phyloP scores from a whole-genome alignment of 2,797 vertebrate genomes.

The Melanogrammus aeglefinus region DNA sequence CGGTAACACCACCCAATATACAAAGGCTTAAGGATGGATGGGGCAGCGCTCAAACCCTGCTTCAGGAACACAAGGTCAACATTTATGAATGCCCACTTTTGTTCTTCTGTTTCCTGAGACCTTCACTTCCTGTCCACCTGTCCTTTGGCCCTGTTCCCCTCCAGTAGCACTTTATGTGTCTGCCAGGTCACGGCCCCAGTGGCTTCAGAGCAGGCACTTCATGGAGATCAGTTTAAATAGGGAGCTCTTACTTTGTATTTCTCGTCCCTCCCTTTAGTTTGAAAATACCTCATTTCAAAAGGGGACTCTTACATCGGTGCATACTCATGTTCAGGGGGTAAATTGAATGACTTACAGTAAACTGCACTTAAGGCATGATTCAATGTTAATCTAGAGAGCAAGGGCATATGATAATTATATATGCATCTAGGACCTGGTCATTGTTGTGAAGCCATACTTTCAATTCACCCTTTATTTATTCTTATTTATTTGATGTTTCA shows the following conservation, averaged over 20 bases:
- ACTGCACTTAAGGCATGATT: neutral
- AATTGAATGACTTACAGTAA: neutral
- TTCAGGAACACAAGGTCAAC: conserved; percentile 49
- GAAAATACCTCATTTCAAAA: neutral
- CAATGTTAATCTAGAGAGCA: neutral
- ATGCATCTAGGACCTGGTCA: conserved; percentile 37
- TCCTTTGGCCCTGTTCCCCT: conserved; percentile 14
- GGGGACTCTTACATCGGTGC: neutral
- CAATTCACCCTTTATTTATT: conserved; percentile 33
- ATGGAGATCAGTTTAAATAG: conserved; percentile 18
- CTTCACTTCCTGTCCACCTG: conserved; percentile 4
- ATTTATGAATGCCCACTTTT: neutral
- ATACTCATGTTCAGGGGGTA: neutral
- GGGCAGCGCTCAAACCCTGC: conserved; percentile 36
- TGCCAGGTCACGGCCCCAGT: conserved; percentile 38
- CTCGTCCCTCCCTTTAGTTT: neutral
- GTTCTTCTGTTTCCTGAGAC: conserved; percentile 24
- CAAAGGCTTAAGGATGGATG: neutral
- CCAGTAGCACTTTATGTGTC: conserved; percentile 54
- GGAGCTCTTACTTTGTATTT: neutral
- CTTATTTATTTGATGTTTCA: conserved; percentile 44
- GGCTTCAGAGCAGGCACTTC: conserved; percentile 38
- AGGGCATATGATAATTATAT: neutral
- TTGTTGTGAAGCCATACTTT: conserved; percentile 31
- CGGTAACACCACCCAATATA: neutral